A percentile compares a stretch with the other conserved stretches of the same genome.
Conservation (phyloP, 2,888 invertebrate genomes). For the Vesta saturnalis region DNA sequence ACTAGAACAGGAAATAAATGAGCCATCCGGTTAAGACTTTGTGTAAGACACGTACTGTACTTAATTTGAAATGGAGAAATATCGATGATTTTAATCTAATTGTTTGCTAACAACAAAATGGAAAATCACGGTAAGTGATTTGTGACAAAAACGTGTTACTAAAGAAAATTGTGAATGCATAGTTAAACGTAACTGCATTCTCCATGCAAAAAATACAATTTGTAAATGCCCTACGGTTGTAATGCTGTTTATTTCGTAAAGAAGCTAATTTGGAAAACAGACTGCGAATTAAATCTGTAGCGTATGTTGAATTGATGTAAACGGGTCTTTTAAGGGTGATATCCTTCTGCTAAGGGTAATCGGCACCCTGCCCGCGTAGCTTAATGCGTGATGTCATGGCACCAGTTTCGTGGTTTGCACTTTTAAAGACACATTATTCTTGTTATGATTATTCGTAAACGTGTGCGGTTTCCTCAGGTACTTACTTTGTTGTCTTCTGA, state of each 20-base stretch:
- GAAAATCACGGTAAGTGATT: too few species aligned
- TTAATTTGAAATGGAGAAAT: neutral
- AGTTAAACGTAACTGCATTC: too few species aligned
- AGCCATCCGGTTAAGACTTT: too few species aligned
- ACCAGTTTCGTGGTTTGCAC: slow-evolving; percentile 42
- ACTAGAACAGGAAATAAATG: too few species aligned
- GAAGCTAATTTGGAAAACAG: neutral
- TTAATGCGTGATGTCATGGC: slow-evolving; percentile 41
- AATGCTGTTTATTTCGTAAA: neutral
- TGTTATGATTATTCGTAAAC: slow-evolving; percentile 44
- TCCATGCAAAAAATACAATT: too few species aligned
- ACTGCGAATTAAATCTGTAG: slow-evolving; percentile 1
- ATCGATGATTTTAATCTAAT: neutral
- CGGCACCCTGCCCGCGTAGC: slow-evolving; percentile 43
- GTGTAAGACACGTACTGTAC: neutral
- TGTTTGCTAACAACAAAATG: neutral
- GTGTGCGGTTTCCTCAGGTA: slow-evolving; percentile 38
- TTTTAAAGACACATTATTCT: slow-evolving; percentile 42
- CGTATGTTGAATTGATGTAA: slow-evolving; percentile 32
- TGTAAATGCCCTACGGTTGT: too few species aligned
- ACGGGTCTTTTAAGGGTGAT: slow-evolving; percentile 35
- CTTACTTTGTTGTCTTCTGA: slow-evolving; percentile 19
- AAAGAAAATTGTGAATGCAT: too few species aligned
- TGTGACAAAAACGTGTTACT: too few species aligned
- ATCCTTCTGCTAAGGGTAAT: slow-evolving; percentile 37